Percentiles rank a stretch among this genome's conserved stretches.
Evolutionary conservation across 2,888 invertebrate species (phyloP).

Genomic region (Synanthedon formicaeformis): DNA sequence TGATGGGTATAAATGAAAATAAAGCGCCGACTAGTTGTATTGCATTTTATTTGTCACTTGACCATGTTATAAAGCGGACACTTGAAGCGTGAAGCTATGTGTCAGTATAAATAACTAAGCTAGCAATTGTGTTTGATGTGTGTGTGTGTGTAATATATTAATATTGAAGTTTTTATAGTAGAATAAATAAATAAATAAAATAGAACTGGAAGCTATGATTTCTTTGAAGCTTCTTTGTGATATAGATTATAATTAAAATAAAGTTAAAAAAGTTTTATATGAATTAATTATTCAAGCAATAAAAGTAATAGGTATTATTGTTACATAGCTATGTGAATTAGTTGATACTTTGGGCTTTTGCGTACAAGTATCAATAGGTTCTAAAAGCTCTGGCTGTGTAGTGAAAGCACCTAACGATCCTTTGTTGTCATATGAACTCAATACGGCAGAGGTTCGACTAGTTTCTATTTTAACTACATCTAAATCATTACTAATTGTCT

Average conservation of each 20-base stretch:
- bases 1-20: neutral
- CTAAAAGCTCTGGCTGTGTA: constrained; percentile 44
- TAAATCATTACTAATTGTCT: constrained; percentile 16
- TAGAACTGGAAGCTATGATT: constrained; percentile 8
- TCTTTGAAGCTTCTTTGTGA: neutral
- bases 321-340: neutral
- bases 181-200: neutral
- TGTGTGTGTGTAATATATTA: too few relatives aligned
- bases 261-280: too few relatives aligned
- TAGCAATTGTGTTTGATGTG: neutral
- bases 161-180: too few relatives aligned
- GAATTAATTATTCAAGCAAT: too few relatives aligned
- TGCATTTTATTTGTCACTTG: neutral
- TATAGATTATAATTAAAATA: too few relatives aligned
- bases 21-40: neutral
- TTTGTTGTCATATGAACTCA: constrained; percentile 30
- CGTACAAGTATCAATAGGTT: neutral
- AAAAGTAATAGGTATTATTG: neutral
- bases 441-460: neutral
- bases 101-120: neutral
- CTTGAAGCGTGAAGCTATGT: constrained; percentile 28
- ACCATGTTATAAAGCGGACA: constrained; percentile 23
- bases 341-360: too few relatives aligned
- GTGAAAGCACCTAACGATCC: constrained; percentile 38
- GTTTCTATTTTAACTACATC: constrained; percentile 25